phyloP scores from a whole-genome alignment of 2,888 invertebrate genomes.

The Drosophila ustulata region DNA sequence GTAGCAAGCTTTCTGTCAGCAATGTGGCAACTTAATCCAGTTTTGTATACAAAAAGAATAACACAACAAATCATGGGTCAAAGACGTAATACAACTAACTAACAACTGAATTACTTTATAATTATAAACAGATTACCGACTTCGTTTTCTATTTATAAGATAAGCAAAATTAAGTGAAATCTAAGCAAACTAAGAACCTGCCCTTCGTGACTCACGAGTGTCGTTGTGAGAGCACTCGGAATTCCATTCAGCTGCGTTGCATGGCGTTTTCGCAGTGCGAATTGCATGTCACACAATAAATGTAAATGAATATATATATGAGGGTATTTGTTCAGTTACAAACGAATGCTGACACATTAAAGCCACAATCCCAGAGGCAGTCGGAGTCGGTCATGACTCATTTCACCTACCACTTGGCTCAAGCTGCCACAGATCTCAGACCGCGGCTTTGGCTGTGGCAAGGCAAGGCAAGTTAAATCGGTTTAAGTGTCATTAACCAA shows the following conservation, averaged over 20 bases:
- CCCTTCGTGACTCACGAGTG: constrained; percentile 28
- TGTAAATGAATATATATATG: constrained; percentile 12
- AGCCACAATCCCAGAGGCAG: constrained; percentile 3
- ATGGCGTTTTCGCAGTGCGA: constrained; percentile 6
- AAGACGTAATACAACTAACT: too few species aligned
- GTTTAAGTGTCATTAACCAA: constrained; percentile 53
- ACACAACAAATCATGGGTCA: too few species aligned
- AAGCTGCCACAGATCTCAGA: background rate
- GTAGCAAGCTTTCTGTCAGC: too few species aligned
- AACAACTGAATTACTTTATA: too few species aligned
- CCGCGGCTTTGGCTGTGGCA: constrained; percentile 6
- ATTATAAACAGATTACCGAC: too few species aligned
- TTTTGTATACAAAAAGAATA: too few species aligned
- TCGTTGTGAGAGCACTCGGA: constrained; percentile 13
- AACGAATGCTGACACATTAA: constrained; percentile 38
- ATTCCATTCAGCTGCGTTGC: constrained; percentile 9
- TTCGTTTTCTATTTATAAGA: background rate
- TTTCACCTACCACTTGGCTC: constrained; percentile 1
- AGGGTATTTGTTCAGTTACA: constrained; percentile 29
- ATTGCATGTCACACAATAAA: constrained; percentile 30
- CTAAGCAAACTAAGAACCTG: background rate
- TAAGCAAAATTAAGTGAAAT: background rate
- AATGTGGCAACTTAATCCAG: too few species aligned
- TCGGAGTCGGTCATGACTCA: constrained; percentile 29
- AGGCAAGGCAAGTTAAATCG: constrained; percentile 15